Evolutionary conservation across 2,797 vertebrate species (phyloP).

Genomic region (Petrocephalus schoutedeni): DNA sequence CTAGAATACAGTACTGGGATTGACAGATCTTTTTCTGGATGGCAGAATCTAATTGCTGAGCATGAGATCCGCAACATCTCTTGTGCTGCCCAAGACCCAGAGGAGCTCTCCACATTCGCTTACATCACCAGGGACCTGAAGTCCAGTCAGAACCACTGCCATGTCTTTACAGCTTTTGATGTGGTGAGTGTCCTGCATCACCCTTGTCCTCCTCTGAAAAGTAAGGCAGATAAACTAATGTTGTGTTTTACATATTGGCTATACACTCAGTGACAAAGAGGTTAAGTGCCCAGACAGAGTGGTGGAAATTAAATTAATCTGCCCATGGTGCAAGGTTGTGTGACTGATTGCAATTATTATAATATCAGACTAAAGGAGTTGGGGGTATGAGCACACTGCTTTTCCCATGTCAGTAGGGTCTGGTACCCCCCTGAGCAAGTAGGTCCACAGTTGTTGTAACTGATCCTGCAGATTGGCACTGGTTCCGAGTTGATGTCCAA

Average conservation of each 20-base stretch:
- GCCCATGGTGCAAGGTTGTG: too few species aligned
- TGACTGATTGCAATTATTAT: too few species aligned
- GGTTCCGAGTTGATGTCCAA: too few species aligned
- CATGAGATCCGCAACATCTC: conserved; percentile 99
- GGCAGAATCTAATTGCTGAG: conserved; percentile 91
- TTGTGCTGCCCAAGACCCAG: conserved; percentile 96
- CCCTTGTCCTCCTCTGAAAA: not conserved
- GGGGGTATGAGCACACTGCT: too few species aligned
- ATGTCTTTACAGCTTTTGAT: conserved; percentile 97
- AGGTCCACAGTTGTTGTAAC: too few species aligned
- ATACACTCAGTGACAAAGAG: too few species aligned
- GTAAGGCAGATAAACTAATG: not conserved
- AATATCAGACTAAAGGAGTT: too few species aligned
- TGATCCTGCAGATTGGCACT: too few species aligned
- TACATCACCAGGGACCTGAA: conserved; percentile 99
- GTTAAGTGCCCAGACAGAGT: too few species aligned
- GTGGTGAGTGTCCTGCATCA: conserved; percentile 66
- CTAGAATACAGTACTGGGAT: not conserved
- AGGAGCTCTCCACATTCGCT: conserved; percentile 95
- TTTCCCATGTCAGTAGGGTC: too few species aligned
- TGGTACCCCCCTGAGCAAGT: too few species aligned
- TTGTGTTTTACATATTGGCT: not conserved
- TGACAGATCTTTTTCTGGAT: not conserved
- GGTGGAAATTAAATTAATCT: too few species aligned
- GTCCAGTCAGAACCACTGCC: conserved; percentile 99